Evolutionary conservation across 2,797 vertebrate species (phyloP).

Genomic region (Epinephelus awoara): DNA sequence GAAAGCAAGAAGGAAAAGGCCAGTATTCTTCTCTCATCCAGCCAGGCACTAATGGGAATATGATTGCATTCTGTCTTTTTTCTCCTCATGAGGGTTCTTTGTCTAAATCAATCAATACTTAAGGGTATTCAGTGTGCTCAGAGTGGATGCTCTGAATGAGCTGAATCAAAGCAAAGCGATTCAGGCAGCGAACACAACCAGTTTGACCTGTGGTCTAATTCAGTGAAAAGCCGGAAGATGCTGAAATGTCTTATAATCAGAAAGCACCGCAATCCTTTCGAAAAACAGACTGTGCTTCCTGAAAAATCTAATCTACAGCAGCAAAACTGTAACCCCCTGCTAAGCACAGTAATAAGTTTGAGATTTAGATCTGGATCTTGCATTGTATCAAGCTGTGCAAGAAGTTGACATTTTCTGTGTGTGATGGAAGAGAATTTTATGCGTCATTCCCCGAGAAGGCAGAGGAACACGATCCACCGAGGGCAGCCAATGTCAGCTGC

Average conservation of each 20-base stretch:
- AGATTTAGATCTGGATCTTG: constrained; percentile 8
- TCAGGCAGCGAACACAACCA: constrained; percentile 67
- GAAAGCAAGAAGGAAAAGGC: constrained; percentile 72
- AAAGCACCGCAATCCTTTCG: constrained; percentile 17
- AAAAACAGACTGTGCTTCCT: constrained; percentile 5
- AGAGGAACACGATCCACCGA: background rate
- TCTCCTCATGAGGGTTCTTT: constrained; percentile 81
- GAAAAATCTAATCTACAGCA: background rate
- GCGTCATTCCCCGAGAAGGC: constrained; percentile 14
- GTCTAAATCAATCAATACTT: constrained; percentile 85
- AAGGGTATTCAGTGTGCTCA: constrained; percentile 73
- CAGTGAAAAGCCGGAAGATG: constrained; percentile 56
- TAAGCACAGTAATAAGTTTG: background rate
- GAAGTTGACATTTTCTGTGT: constrained; percentile 35
- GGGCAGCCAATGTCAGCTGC: constrained; percentile 22
- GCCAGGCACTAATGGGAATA: constrained; percentile 83
- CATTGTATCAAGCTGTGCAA: constrained; percentile 18
- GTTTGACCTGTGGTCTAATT: constrained; percentile 72
- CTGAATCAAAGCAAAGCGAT: constrained; percentile 77
- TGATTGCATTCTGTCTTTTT: constrained; percentile 83
- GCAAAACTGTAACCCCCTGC: background rate
- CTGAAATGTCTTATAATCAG: constrained; percentile 40
- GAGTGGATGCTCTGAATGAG: constrained; percentile 80
- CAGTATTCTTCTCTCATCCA: constrained; percentile 66
- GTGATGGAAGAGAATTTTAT: constrained; percentile 31